Evolutionary conservation across 1,140 invertebrate genomes (phyloP).

Genomic region (Calliphora vicina): DNA sequence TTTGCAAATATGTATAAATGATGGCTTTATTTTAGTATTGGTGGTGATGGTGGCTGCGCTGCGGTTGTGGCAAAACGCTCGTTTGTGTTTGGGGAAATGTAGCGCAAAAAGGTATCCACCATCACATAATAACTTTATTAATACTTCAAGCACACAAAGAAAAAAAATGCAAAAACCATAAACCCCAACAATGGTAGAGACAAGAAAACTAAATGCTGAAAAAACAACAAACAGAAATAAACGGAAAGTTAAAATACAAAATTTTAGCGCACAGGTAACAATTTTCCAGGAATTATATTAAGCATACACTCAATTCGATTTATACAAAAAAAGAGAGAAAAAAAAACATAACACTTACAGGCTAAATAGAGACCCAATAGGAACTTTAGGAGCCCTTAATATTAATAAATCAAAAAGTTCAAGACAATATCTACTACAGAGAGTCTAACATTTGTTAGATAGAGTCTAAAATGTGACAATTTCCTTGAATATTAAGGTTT

Average conservation of each 20-base stretch:
- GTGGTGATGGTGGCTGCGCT: not conserved
- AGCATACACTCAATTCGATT: not conserved
- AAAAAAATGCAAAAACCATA: not conserved
- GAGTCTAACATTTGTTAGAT: too few relatives aligned
- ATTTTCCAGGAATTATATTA: conserved; percentile 14
- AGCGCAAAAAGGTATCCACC: not conserved
- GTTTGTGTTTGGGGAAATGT: not conserved
- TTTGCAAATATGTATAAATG: not conserved
- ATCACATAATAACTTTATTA: conserved; percentile 14
- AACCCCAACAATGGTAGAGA: not conserved
- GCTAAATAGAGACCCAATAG: not conserved
- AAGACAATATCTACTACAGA: too few relatives aligned
- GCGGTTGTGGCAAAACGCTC: not conserved
- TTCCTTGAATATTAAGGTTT: too few relatives aligned
- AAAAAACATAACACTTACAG: not conserved
- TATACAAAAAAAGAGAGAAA: not conserved
- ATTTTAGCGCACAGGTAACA: not conserved
- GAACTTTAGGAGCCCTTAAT: not conserved
- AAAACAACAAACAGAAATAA: not conserved
- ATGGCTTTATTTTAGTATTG: not conserved
- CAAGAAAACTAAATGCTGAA: not conserved
- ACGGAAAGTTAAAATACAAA: not conserved
- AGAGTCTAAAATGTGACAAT: too few relatives aligned
- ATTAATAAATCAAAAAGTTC: too few relatives aligned
- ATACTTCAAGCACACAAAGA: not conserved